Evolutionary conservation across 2,797 vertebrate species (phyloP), one percentile per base, ranked within the genome.

Genomic region (Macroramphosus scolopax): DNA sequence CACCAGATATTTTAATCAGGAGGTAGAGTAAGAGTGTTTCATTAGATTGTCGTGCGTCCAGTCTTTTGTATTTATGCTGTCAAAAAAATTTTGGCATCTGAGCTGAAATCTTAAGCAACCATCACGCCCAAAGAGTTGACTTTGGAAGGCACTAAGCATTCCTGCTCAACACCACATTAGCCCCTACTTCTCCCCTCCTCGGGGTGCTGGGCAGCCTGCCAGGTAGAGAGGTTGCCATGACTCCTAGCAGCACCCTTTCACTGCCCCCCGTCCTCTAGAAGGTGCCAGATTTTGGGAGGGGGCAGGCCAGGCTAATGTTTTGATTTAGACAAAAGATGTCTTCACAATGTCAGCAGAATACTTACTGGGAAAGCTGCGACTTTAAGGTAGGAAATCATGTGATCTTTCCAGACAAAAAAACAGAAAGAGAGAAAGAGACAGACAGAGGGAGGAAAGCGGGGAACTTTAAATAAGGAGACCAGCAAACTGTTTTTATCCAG

Each of bases 281-380:
- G 92, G 91, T 94, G 91, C 91, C 91, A 90, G 88, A 87, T 92
- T 93, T 92, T 91, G 46, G 72, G 58, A 62, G 89, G 64, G 87
- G 91, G 89, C 89, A 84, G 87, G n/a, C n/a, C n/a, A n/a, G 88
- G 92, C 90, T 91, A 91, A 90, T 89, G 76, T 92, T 95, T 92
- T 91, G 91, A 92, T 92, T 89, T 87, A 93, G 92, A 96, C 92
- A 96, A 95, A 95, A 95, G 93, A 93, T 92, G 90, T 93, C 93
- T 94, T 93, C 85, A 91, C 93, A 90, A 83, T 89, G 92, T 95
- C 92, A 93, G 92, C 92, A 92, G 90, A 95, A 92, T 89, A 87
- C 89, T 91, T n/a, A n/a, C n/a, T n/a, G n/a, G n/a, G n/a, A n/a
- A n/a, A 91, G 90, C 85, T 88, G 88, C 90, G 86, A 82, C 89